Percentiles rank a stretch among this genome's conserved stretches.
Conservation (phyloP, 2,888 invertebrate species). For the Physocephala rufipes region DNA sequence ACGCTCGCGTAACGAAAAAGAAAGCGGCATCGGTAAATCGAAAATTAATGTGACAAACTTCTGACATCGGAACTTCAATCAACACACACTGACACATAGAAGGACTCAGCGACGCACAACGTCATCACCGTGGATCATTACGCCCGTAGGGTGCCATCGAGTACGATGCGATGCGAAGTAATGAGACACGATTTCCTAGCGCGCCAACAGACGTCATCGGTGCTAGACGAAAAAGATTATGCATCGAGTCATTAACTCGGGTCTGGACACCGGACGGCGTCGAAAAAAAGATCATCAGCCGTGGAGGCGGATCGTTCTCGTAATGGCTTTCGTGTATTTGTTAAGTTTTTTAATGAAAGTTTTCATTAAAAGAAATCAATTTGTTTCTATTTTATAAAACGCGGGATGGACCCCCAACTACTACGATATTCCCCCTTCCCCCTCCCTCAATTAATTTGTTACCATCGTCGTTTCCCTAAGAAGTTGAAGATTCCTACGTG, state of each 20-base stretch:
- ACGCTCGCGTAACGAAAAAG: slow-evolving; percentile 57
- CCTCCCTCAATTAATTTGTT: too few relatives aligned
- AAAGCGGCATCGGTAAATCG: slow-evolving; percentile 7
- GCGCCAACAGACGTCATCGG: background rate
- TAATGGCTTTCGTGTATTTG: background rate
- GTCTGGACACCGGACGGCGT: too few relatives aligned
- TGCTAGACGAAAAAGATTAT: background rate
- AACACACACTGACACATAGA: slow-evolving; percentile 45
- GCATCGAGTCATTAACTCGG: slow-evolving; percentile 35
- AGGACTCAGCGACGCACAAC: slow-evolving; percentile 47
- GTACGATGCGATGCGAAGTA: background rate
- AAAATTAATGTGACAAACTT: slow-evolving; percentile 39
- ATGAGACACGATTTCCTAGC: background rate
- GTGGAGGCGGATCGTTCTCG: background rate
- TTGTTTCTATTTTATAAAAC: too few relatives aligned
- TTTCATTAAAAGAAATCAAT: too few relatives aligned
- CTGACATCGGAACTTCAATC: slow-evolving; percentile 52
- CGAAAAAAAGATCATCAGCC: background rate
- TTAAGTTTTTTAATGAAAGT: background rate
- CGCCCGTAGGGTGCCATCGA: slow-evolving; percentile 40
- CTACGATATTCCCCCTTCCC: too few relatives aligned
- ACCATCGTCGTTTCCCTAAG: too few relatives aligned
- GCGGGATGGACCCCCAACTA: too few relatives aligned
- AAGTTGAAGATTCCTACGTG: too few relatives aligned
- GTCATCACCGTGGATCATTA: slow-evolving; percentile 54